A percentile compares a stretch with the other conserved stretches of the same genome.
Conservation (phyloP, 2,113 vertebrate genomes). For the Eulemur macaco region DNA sequence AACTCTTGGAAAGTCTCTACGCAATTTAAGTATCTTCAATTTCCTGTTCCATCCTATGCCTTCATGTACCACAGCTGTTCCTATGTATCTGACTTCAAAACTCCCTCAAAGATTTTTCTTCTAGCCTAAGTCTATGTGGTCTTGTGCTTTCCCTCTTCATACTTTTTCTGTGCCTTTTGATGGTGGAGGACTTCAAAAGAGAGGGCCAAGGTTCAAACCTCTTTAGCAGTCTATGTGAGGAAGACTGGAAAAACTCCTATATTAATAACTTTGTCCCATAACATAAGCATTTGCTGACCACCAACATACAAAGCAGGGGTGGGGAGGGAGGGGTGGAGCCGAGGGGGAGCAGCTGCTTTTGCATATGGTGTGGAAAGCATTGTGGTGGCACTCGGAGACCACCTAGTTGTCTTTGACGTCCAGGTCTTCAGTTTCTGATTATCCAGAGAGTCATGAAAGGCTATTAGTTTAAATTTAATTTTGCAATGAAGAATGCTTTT, state of each 20-base stretch:
- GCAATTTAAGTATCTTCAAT: background rate
- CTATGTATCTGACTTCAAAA: background rate
- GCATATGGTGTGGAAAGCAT: background rate
- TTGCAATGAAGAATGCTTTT: slow-evolving; percentile 15
- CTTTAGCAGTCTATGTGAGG: background rate
- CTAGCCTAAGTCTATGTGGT: background rate
- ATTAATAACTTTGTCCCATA: background rate
- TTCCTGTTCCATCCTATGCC: background rate
- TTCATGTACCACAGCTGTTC: background rate
- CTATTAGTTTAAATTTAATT: slow-evolving; percentile 65
- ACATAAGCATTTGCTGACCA: background rate
- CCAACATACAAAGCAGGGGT: background rate
- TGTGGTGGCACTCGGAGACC: background rate
- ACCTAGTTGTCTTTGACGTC: background rate
- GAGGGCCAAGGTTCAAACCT: background rate
- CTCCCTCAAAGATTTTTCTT: background rate
- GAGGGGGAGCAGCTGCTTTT: background rate
- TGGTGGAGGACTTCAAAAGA: background rate
- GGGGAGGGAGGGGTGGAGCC: accelerated
- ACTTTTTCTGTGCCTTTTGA: background rate
- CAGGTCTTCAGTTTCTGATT: background rate
- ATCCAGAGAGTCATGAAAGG: slow-evolving; percentile 54
- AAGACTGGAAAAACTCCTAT: background rate
- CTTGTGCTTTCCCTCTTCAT: background rate
- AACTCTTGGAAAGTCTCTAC: background rate